Evolutionary conservation across 2,888 invertebrate genomes (phyloP).

Genomic region (Theodoxus fluviatilis): DNA sequence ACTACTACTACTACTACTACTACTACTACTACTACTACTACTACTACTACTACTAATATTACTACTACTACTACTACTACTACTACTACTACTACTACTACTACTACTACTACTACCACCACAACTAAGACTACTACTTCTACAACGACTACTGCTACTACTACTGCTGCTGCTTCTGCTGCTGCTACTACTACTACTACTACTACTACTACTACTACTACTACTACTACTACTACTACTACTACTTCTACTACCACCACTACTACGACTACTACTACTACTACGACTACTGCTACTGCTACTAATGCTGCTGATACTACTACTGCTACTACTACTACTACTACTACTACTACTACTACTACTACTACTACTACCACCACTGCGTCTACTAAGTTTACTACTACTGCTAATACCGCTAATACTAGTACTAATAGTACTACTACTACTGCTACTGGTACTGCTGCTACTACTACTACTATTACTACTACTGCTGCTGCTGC

Average conservation of each 20-base stretch:
- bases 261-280: conserved; percentile 17
- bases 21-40: conserved; percentile 23
- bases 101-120: conserved; percentile 4
- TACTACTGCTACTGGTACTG: conserved; percentile 22
- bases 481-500: conserved; percentile 22
- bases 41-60: conserved; percentile 21
- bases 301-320: conserved; percentile 7
- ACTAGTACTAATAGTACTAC: conserved; percentile 22
- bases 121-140: conserved; percentile 17
- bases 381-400: not conserved
- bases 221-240: conserved; percentile 18
- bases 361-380: conserved; percentile 17
- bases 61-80: conserved; percentile 1
- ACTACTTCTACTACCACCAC: not conserved
- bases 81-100: not conserved
- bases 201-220: conserved; percentile 13
- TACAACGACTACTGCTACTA: conserved; percentile 1
- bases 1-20: conserved; percentile 22
- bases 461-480: conserved; percentile 23
- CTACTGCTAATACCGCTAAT: conserved; percentile 2
- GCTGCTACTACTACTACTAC: not conserved
- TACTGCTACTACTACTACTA: conserved; percentile 20
- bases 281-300: conserved; percentile 18
- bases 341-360: conserved; percentile 22
- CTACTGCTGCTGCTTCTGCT: not conserved